These are phyloP conservation scores for Ormyrus labotus DNA, from an alignment of 2,888 invertebrate species.

Conservation along the genomic window DNA sequence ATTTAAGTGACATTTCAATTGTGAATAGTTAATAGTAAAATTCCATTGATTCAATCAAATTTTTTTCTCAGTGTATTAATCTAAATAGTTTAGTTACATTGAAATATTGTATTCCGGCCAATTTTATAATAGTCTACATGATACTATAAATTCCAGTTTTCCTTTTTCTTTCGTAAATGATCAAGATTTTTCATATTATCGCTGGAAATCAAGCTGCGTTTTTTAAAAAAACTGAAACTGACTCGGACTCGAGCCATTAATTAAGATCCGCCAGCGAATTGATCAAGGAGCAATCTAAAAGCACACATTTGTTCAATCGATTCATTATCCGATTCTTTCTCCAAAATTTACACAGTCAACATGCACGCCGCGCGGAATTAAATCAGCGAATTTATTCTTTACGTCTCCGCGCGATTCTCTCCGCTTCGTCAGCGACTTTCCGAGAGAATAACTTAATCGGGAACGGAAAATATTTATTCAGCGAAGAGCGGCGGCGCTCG, in stretches of 20 bases:
- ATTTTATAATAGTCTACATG: too few relatives aligned
- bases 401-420: slow-evolving; percentile 7
- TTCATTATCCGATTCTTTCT: not conserved
- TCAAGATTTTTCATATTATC: too few relatives aligned
- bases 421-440: not conserved
- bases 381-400: slow-evolving; percentile 34
- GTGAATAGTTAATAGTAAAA: too few relatives aligned
- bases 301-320: slow-evolving; percentile 35
- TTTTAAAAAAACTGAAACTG: too few relatives aligned
- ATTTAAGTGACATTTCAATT: too few relatives aligned
- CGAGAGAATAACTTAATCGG: not conserved
- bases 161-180: too few relatives aligned
- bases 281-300: slow-evolving; percentile 22
- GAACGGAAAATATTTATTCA: slow-evolving; percentile 33
- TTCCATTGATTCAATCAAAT: too few relatives aligned
- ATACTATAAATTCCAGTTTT: too few relatives aligned
- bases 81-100: too few relatives aligned
- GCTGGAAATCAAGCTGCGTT: too few relatives aligned
- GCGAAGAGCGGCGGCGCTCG: not conserved
- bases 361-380: slow-evolving; percentile 1
- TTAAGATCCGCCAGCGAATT: slow-evolving; percentile 12
- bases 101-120: too few relatives aligned
- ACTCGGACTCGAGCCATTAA: not conserved
- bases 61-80: too few relatives aligned
- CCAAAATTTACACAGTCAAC: slow-evolving; percentile 20